A percentile compares a stretch with the other conserved stretches of the same genome.
phyloP scores from a whole-genome alignment of 2,113 vertebrate genomes.

The Leptodactylus fuscus region DNA sequence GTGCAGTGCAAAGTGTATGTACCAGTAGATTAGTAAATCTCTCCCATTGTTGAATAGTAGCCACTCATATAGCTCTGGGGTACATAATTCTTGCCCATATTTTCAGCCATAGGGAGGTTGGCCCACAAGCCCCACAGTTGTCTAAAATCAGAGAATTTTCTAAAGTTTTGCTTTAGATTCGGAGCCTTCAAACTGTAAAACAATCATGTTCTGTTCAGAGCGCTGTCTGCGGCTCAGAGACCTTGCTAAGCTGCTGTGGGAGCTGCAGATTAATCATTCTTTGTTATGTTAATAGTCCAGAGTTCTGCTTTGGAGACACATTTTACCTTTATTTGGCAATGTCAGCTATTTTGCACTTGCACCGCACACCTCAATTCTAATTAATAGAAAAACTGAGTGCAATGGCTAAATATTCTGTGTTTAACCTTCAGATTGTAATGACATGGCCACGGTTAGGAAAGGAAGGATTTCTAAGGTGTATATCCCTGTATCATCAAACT shows the following conservation, averaged over 20 bases:
- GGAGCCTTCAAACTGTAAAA: background rate
- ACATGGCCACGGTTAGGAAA: background rate
- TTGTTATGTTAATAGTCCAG: constrained; percentile 4
- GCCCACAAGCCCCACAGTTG: background rate
- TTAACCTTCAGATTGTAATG: background rate
- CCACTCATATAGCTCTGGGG: too few relatives aligned
- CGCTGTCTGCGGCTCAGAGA: background rate
- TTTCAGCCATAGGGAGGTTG: background rate
- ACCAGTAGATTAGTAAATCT: too few relatives aligned
- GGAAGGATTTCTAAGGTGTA: too few relatives aligned
- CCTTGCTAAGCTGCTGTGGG: background rate
- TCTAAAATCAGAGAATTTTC: too few relatives aligned
- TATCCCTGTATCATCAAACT: background rate
- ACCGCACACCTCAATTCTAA: constrained; percentile 7
- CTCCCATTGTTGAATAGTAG: too few relatives aligned
- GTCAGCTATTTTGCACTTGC: constrained; percentile 5
- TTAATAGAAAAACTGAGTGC: background rate
- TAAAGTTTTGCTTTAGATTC: background rate
- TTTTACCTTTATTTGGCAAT: constrained; percentile 9
- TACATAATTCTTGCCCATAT: too few relatives aligned
- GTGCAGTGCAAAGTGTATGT: too few relatives aligned
- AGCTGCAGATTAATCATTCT: constrained; percentile 25
- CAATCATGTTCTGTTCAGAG: background rate
- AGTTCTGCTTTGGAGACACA: constrained; percentile 5
- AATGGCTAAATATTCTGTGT: background rate